Base-by-base conservation (phyloP, 2,113 vertebrate genomes). In the Nothoprocta pentlandii region DNA sequence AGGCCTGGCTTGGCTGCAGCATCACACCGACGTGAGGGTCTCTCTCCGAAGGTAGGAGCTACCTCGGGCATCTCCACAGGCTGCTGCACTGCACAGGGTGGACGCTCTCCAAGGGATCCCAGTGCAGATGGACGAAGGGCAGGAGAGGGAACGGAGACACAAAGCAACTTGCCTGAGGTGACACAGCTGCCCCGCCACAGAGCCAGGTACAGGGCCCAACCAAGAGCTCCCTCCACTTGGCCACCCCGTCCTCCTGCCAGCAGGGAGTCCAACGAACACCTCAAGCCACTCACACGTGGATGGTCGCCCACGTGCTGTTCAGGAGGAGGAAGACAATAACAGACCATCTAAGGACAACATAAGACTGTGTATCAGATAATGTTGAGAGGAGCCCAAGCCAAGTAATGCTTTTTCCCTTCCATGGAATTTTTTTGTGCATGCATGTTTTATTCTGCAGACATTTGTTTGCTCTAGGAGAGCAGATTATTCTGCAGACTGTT, bases 311-410 rank as follows among this genome's bases (percentile, higher is more conserved):
- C 74, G 78, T 2, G 2, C 68, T 89, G 56, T 64, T 82, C 10
- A 5, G 78, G 56, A 93, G 71, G 61, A 80, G 30, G 68, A 92
- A 54, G 58, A 92, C 85, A 92, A 47, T 42, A 89, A 89, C 83
- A 96, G 91, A 87, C 80, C 58, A 95, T 91, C 88, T 92, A 76
- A 95, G 92, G 81, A 90, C 79, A 95, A 86, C 76, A 84, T 68
- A 70, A 86, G 44, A 90, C 54, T 70, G 34, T 63, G 59, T 46
- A 70, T 81, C 67, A 90, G 84, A 91, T 81, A 82, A 90, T 74
- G 73, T 34, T 1, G 22, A 92, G 61, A 49, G 54, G 14, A 54
- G 56, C 54, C 44, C 46, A n/a, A 92, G 92, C 54, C 90, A 92
- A 94, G 53, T 14, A 47, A 51, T 34, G 75, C 7, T 75, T 80